Base-by-base conservation (phyloP, 2,797 vertebrate genomes). In the Tokudaia muenninki region DNA sequence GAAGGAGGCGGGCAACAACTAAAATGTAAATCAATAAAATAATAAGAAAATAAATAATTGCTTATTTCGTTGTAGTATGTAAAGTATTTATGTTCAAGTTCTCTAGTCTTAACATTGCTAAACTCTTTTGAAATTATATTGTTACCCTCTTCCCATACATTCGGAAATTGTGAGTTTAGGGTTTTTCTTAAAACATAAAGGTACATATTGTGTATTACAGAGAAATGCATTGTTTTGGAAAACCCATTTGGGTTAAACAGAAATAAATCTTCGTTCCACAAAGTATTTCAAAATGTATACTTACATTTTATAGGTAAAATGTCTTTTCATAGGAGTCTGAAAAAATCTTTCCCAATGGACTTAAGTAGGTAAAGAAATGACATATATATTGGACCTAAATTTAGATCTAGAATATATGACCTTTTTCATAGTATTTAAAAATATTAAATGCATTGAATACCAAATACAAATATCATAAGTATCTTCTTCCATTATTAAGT, bases 401-500 rank as follows among this genome's bases (percentile, higher is more conserved):
- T 79, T 59, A 50, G 34, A 5, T 80, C 8, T 63, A 14, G 4
- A 72, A 72, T 29, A 5, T 89, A 63, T 67, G 41, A 67, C 13
- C 3, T 24, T 47, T n/a, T 91, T 88, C 90, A 57, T 10, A 24
- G 7, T 78, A 50, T 26, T 2, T 79, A 81, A 82, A 70, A 55
- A 13, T 24, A 21, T 75, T 94, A 72, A 75, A 47, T 52, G 13
- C 47, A 70, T 70, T 52, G 63, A 84, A n/a, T 83, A 79, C 72
- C 7, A 96, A 93, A 92, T 81, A 55, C 31, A 47, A 92, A 87
- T 19, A 17, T 0, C 44, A 84, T 95, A 29, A 90, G 34, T 65
- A 61, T 41, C 2, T 82, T 37, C 44, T 65, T 59, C 8, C 37
- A 75, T 83, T 24, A 13, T 82, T 61, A 82, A 59, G 9, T 50